These are phyloP conservation scores for Xenopus petersii DNA, from an alignment of 2,797 vertebrate genomes.

Conservation along the genomic window DNA sequence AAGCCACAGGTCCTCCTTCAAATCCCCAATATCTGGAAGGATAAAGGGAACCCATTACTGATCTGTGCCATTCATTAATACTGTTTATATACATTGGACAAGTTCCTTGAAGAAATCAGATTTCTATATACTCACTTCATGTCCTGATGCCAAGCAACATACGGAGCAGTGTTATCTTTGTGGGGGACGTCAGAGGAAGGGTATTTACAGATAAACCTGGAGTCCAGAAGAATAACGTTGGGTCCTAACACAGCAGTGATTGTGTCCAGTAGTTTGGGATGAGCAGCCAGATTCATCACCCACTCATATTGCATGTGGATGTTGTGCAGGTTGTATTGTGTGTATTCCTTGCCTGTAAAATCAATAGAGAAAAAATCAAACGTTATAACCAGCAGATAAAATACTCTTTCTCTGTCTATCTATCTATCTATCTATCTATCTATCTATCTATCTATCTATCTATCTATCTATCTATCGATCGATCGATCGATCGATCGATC, in stretches of 20 bases:
- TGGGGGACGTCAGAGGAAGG: slow-evolving; percentile 51
- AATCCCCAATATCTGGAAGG: slow-evolving; percentile 74
- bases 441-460: neutral
- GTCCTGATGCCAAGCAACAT: slow-evolving; percentile 80
- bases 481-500: too few relatives aligned
- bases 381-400: too few relatives aligned
- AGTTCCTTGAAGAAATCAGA: too few relatives aligned
- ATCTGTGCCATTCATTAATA: neutral
- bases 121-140: slow-evolving; percentile 63
- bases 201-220: slow-evolving; percentile 80
- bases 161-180: slow-evolving; percentile 56
- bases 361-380: neutral
- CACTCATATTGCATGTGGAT: slow-evolving; percentile 68
- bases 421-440: too few relatives aligned
- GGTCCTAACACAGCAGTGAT: slow-evolving; percentile 64
- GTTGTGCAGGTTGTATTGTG: slow-evolving; percentile 75
- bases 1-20: slow-evolving; percentile 71
- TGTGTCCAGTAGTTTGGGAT: slow-evolving; percentile 60
- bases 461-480: too few relatives aligned
- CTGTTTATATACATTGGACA: too few relatives aligned
- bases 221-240: slow-evolving; percentile 73
- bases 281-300: slow-evolving; percentile 66
- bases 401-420: too few relatives aligned
- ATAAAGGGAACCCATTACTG: neutral
- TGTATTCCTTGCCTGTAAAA: slow-evolving; percentile 66